Base-by-base conservation (phyloP, 2,888 invertebrate genomes). In the Thymelicus acteon region DNA sequence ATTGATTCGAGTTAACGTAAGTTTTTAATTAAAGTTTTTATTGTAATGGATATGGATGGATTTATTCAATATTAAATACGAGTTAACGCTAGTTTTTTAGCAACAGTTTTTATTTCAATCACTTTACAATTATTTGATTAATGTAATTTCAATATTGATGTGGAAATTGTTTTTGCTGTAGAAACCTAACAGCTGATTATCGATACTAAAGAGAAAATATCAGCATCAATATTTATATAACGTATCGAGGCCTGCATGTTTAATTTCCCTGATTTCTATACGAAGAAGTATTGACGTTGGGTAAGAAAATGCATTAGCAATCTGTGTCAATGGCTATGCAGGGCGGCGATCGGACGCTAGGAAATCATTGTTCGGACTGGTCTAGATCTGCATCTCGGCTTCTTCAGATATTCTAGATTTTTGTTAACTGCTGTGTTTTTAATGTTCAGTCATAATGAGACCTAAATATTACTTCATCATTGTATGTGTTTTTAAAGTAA, bases 281-380 rank as follows among this genome's bases (percentile, higher is more conserved):
- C 58, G 47, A 58, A 58, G 57, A 70, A 63, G 48, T 64, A 64
- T 64, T 60, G 63, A 47, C 31, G 54, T 62, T 69, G 48, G 54
- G 58, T 69, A 69, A 64, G 69, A 69, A 68, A 69, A 39, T 70
- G 37, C 63, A 64, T 64, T 64, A 49, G 63, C 69, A 31, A 70
- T 70, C 69, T 64, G 49, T 70, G 69, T 70, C 69, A 70, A 58
- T 64, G 69, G 69, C 69, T 70, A 70, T 70, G 58, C 69, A 70
- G 69, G 69, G 54, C 54, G 69, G 69, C 63, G 69, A 63, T 60
- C 63, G 63, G 68, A 68, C 49, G 63, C 63, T 15, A 69, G 68
- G 49, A 67, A 67, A 69, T 63, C 47, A 69, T 63, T 69, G 63
- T 63, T 69, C 68, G 54, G 44, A 64, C 63, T 49, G 47, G 60